These are phyloP conservation scores for Tympanuchus pallidicinctus DNA, from an alignment of 2,113 vertebrate genomes.

Conservation along the genomic window DNA sequence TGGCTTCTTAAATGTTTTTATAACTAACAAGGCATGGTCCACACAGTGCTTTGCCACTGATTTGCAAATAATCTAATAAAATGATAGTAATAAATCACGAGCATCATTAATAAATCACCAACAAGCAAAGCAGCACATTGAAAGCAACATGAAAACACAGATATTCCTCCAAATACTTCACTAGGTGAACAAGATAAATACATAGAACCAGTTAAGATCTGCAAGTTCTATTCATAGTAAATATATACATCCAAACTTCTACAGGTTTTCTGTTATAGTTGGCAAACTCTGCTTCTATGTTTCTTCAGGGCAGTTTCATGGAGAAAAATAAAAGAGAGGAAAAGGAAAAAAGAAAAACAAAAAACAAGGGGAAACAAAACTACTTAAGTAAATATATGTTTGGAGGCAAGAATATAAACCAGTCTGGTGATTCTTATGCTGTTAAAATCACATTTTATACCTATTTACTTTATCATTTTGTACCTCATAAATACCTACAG, in stretches of 20 bases:
- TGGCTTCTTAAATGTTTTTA: constrained; percentile 69
- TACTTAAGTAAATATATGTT: not conserved
- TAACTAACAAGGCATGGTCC: constrained; percentile 60
- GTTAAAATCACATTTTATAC: constrained; percentile 22
- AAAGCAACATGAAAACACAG: constrained; percentile 18
- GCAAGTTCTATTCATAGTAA: not conserved
- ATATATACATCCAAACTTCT: not conserved
- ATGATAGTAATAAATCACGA: constrained; percentile 64
- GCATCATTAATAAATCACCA: constrained; percentile 60
- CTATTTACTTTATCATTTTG: constrained; percentile 50
- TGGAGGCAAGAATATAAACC: not conserved
- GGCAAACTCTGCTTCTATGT: not conserved
- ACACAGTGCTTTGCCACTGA: constrained; percentile 55
- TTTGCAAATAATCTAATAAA: constrained; percentile 66
- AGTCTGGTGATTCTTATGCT: not conserved
- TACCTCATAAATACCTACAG: constrained; percentile 57
- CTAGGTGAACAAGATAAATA: constrained; percentile 21
- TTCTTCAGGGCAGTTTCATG: not conserved
- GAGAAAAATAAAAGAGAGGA: not conserved
- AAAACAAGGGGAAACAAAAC: not conserved
- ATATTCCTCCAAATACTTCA: not conserved
- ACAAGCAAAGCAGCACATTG: constrained; percentile 41
- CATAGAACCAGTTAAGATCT: not conserved
- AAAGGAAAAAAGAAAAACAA: not conserved
- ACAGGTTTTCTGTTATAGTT: not conserved